Evolutionary conservation across 2,888 invertebrate genomes (phyloP).

Genomic region (Trachelus tabidus): DNA sequence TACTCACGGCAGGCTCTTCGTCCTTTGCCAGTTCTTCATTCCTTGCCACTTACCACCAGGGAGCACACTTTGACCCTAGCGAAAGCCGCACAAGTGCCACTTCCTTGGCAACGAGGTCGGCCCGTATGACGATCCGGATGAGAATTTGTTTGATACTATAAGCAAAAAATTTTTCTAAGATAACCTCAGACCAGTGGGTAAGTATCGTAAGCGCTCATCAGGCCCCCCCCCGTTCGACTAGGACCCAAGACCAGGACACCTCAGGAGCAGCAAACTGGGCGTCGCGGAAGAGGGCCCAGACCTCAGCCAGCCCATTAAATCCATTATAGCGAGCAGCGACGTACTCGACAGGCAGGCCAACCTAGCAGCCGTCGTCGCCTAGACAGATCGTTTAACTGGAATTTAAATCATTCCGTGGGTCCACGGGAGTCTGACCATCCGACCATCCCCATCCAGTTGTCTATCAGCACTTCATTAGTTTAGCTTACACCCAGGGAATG

Average conservation of each 20-base stretch:
- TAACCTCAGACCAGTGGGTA: neutral
- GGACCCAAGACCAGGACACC: neutral
- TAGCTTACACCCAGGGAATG: neutral
- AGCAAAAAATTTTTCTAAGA: too few relatives aligned
- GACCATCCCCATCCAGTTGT: neutral
- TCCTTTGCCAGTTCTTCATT: neutral
- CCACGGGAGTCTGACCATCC: constrained; percentile 10
- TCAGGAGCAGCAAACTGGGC: neutral
- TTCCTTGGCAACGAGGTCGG: neutral
- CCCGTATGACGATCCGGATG: neutral
- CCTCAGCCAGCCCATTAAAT: constrained; percentile 56
- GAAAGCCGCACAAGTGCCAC: neutral
- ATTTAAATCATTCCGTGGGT: constrained; percentile 51
- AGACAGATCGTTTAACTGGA: constrained; percentile 52
- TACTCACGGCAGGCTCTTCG: neutral
- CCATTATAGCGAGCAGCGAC: constrained; percentile 52
- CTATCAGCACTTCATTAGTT: constrained; percentile 53
- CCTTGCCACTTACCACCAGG: neutral
- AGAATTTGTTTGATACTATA: too few relatives aligned
- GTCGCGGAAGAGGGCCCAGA: constrained; percentile 5
- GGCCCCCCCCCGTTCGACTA: neutral
- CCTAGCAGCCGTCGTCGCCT: constrained; percentile 24
- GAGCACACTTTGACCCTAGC: neutral
- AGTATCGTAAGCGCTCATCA: neutral
- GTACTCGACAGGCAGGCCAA: constrained; percentile 26